These are phyloP conservation scores for Epizoanthus fatuus DNA, from an alignment of 92 coral and sea anemone genomes.

Conservation along the genomic window DNA sequence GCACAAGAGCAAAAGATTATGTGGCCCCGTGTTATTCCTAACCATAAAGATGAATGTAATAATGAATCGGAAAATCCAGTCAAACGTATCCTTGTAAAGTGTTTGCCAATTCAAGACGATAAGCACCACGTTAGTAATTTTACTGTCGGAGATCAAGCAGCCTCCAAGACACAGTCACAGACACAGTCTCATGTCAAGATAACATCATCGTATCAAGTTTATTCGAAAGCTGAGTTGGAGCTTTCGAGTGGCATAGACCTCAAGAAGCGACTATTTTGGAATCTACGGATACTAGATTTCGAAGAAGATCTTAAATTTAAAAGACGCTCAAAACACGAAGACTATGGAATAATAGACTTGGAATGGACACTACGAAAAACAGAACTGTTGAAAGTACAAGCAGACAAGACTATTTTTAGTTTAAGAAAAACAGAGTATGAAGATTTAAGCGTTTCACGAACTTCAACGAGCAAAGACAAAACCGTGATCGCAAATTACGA, in stretches of 20 bases:
- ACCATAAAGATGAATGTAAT: too few species aligned
- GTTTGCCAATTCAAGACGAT: too few species aligned
- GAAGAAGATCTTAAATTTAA: not conserved
- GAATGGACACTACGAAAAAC: slow-evolving; percentile 11
- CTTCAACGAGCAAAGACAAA: not conserved
- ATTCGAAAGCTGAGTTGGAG: slow-evolving; percentile 16
- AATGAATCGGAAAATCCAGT: too few species aligned
- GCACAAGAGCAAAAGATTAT: too few species aligned
- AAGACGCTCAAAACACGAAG: slow-evolving; percentile 25
- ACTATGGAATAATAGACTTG: slow-evolving; percentile 20
- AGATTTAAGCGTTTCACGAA: not conserved
- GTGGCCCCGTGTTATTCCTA: too few species aligned
- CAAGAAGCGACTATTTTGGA: slow-evolving; percentile 16
- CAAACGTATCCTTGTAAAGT: too few species aligned
- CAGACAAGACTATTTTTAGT: not conserved
- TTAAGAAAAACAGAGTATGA: not conserved
- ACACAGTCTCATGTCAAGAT: too few species aligned
- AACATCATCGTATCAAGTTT: too few species aligned
- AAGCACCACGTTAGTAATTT: too few species aligned
- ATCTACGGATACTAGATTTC: slow-evolving; percentile 12
- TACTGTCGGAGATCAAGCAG: too few species aligned
- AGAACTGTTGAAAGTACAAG: slow-evolving; percentile 6
- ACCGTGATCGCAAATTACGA: not conserved
- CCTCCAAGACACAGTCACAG: too few species aligned
- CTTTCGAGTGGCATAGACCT: slow-evolving; percentile 4